Base-by-base conservation (phyloP, 35 echinoderm and acorn worm species). In the Apostichopus parvimensis region DNA sequence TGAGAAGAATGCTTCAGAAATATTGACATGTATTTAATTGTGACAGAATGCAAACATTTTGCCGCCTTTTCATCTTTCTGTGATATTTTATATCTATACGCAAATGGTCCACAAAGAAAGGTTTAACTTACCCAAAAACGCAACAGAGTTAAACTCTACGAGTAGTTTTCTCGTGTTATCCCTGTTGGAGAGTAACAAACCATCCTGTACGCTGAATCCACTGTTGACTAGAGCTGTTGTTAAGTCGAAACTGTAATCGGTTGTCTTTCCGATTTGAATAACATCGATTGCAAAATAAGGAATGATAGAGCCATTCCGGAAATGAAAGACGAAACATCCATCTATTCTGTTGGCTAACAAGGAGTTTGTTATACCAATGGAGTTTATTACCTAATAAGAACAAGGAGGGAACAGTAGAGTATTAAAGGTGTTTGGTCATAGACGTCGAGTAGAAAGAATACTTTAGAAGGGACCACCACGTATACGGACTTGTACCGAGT, bases 241-340 rank as follows among this genome's bases (percentile, higher is more conserved):
- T 26, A 87, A 87, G 6, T 57, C 23, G 53, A 25, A 21, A 11
- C 83, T 87, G n/a, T 59, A 56, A 28, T 87, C 83, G 25, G 60
- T 6, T 87, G 13, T n/a, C 57, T n/a, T 17, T 20, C n/a, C 83
- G 24, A 20, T 13, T 87, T 87, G 83, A 87, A 61, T 22, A 66
- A 87, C 23, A 57, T 87, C 83, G 9, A 87, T 17, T 1, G 83
- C 83, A 87, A 87, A 87, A n/a, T 87, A 87, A 21, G 83, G 56
- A 23, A 87, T 66, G 26, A 87, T 87, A 2, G 83, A 87, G 6
- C 83, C 83, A 23, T 61, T 66, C 4, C 83, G 56, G 56, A 56
- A 87, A 26, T 87, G 55, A 57, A 57, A 87, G 13, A 87, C 55
- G 83, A 87, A 87, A 59, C 83, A 87, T 17, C 56, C 83, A 87